Base-by-base conservation (phyloP, 2,888 invertebrate genomes). In the Agonum fuliginosum region DNA sequence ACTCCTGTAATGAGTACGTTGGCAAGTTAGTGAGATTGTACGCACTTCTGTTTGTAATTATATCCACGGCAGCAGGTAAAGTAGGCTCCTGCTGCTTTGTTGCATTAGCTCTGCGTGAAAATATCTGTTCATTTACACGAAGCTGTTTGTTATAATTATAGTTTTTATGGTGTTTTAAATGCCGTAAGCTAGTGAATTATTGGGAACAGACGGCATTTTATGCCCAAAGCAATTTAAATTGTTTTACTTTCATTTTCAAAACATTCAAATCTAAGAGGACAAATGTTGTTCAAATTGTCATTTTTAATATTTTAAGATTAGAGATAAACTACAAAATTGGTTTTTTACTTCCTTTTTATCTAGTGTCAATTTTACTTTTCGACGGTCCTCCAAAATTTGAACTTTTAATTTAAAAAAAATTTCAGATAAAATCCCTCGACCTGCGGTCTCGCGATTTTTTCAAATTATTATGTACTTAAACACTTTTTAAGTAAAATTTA, bases 61-160 rank as follows among this genome's bases (percentile, higher is more conserved):
- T 30, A 54, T 62, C 30, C 17, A 58, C 12, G 22, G 12, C 27
- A 24, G 48, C 48, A 48, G 48, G 6, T 10, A 43, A n/a, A n/a
- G n/a, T 17, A 17, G 20, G 19, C 48, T 54, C 54, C 54, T n/a
- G 54, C 54, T 54, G 54, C 20, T 48, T 2, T 12, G 5, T 2
- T 22, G 54, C 24, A 54, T 54, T 54, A 54, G 24, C 54, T 10
- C 54, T 24, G 54, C 54, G 54, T 54, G 54, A 54, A 54, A 54
- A 54, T 54, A 54, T 54, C 54, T 54, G 22, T n/a, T 54, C 54
- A 27, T 54, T 54, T 54, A 54, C 54, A 17, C 19, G 19, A 17
- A 24, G n/a, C 54, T 54, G 54, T 6, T 54, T 24, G 24, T 54
- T 54, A 54, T 54, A 54, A 54, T 54, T 54, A 54, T 54, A 54